These are phyloP conservation scores for Eupithecia insigniata DNA, from an alignment of 2,888 invertebrate genomes.

Conservation along the genomic window DNA sequence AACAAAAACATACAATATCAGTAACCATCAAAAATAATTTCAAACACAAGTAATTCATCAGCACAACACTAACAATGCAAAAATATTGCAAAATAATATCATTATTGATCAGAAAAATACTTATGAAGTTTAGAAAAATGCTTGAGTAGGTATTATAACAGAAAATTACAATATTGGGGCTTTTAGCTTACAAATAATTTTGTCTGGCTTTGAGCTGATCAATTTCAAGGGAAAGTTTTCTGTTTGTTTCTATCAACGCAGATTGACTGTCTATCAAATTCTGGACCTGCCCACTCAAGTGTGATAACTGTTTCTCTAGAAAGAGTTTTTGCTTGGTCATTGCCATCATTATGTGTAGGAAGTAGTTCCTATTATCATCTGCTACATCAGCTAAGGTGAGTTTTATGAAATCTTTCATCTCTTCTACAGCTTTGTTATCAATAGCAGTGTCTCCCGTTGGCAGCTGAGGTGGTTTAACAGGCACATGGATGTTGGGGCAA, in stretches of 20 bases:
- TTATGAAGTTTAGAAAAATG: neutral
- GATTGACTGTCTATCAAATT: conserved; percentile 69
- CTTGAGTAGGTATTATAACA: neutral
- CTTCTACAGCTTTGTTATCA: conserved; percentile 63
- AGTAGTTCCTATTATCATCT: conserved; percentile 75
- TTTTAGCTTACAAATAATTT: conserved; percentile 42
- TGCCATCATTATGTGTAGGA: conserved; percentile 78
- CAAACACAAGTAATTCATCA: neutral
- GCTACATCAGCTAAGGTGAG: conserved; percentile 69
- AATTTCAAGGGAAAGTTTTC: conserved; percentile 76
- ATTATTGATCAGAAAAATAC: neutral
- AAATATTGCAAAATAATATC: conserved; percentile 10
- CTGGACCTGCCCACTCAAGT: conserved; percentile 68
- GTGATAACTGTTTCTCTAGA: conserved; percentile 72
- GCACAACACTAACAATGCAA: neutral
- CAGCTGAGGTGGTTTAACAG: conserved; percentile 50
- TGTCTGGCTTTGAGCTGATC: conserved; percentile 71
- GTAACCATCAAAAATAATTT: neutral
- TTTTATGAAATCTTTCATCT: conserved; percentile 76
- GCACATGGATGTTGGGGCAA: conserved; percentile 53
- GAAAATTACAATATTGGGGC: conserved; percentile 8
- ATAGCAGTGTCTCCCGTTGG: conserved; percentile 27
- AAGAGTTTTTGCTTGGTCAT: conserved; percentile 78
- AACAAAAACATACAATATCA: neutral
- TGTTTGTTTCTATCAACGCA: conserved; percentile 77